Percentiles rank a stretch among this genome's conserved stretches.
These are phyloP conservation scores for Natator depressus DNA, from an alignment of 2,113 vertebrate species.

Conservation along the genomic window DNA sequence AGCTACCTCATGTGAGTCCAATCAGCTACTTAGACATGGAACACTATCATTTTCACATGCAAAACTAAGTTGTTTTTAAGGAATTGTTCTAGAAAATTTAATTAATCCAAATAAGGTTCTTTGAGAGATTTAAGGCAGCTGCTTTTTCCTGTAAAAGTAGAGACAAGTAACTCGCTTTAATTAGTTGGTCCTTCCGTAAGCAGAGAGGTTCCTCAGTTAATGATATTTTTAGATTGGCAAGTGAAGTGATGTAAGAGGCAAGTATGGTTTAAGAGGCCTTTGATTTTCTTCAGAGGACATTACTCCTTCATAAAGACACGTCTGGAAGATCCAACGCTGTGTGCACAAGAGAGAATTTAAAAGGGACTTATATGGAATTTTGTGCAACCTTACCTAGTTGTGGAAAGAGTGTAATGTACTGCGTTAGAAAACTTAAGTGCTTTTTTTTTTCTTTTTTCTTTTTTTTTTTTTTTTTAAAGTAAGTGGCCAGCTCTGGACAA, in stretches of 20 bases:
- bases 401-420: neutral
- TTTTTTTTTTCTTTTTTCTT: neutral
- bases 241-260: neutral
- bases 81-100: neutral
- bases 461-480: neutral
- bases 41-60: neutral
- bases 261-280: neutral
- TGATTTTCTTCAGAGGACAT: conserved; percentile 14
- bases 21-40: neutral
- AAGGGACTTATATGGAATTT: conserved; percentile 50
- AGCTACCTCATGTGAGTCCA: neutral
- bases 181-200: neutral
- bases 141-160: neutral
- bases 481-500: neutral
- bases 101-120: neutral
- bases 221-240: neutral
- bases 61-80: neutral
- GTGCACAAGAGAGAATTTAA: conserved; percentile 37
- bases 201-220: neutral
- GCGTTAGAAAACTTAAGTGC: neutral
- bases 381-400: neutral
- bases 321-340: neutral
- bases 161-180: conserved; percentile 1
- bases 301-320: neutral
- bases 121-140: neutral